Evolutionary conservation across 1,140 invertebrate species (phyloP), one percentile per base, ranked within the genome.

Genomic region (Caenorhabditis latens): DNA sequence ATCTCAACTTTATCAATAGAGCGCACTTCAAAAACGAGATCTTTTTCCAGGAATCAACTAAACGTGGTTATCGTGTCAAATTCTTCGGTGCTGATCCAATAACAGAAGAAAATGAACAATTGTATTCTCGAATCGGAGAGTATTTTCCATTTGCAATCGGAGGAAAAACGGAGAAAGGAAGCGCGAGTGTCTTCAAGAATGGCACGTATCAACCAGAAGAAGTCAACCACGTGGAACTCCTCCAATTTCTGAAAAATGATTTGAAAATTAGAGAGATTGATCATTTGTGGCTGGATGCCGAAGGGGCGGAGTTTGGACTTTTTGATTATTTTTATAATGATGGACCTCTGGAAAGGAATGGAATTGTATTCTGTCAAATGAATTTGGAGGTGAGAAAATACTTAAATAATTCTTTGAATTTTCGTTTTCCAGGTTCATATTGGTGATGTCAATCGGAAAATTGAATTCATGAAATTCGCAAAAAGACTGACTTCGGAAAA

Each of bases 291-390:
- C 40, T 63, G 61, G 61, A 63, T 40, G 61, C 61, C 24, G 61
- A 63, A 13, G 61, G 61, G n/a, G 61, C 61, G 5, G 61, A 63
- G n/a, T 63, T 63, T 40, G 61, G 61, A 32, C 24, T 63, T 32
- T 63, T 63, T 40, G 61, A 63, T 63, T 63, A 63, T 63, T 63
- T 63, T 40, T 63, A 63, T 63, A 63, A 63, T 40, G 61, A 63
- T 63, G 61, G 61, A 63, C 61, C 61, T 7, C 32, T 63, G 61
- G 61, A 63, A 40, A 63, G 61, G 8, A 63, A 63, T 63, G 61
- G 61, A 32, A 63, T 63, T 24, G 32, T 6, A 32, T 63, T 63
- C 32, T 63, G 61, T 63, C 61, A 63, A 32, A 63, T 63, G 61
- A 63, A 63, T 14, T 63, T 63, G 24, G 61, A 63, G 61, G 61